These are phyloP conservation scores for Lichenostomus cassidix DNA, from an alignment of 2,113 vertebrate species.

Conservation along the genomic window DNA sequence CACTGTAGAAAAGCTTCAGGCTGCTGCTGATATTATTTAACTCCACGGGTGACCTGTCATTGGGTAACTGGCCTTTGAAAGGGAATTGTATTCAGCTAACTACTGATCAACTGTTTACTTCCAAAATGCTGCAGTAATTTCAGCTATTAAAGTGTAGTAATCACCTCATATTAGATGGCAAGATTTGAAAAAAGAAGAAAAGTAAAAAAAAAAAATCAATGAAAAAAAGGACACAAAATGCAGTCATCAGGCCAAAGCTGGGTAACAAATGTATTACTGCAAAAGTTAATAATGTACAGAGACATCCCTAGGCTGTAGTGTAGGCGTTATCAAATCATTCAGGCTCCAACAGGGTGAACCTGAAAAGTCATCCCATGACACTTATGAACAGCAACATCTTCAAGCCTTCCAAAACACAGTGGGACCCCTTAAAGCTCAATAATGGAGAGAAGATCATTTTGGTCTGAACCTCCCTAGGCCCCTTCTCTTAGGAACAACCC, in stretches of 20 bases:
- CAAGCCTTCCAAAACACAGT: neutral
- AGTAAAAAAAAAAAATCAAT: neutral
- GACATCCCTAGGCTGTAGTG: neutral
- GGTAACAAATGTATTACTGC: neutral
- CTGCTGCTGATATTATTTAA: neutral
- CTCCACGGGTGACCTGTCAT: neutral
- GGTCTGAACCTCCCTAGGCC: neutral
- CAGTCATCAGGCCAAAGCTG: neutral
- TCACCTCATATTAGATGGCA: neutral
- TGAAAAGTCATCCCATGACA: neutral
- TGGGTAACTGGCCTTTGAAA: neutral
- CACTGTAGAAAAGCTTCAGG: neutral
- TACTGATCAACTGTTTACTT: neutral
- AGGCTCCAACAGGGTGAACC: neutral
- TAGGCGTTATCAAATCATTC: neutral
- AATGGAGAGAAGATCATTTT: neutral
- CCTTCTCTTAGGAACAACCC: neutral
- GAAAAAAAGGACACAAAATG: neutral
- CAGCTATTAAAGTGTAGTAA: neutral
- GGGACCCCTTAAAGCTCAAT: neutral
- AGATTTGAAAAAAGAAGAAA: neutral
- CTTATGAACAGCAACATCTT: neutral
- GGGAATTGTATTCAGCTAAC: neutral
- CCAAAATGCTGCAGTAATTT: neutral
- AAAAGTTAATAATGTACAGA: neutral